These are phyloP conservation scores for Lepisosteus oculatus DNA, from an alignment of 2,113 vertebrate species.

Conservation along the genomic window DNA sequence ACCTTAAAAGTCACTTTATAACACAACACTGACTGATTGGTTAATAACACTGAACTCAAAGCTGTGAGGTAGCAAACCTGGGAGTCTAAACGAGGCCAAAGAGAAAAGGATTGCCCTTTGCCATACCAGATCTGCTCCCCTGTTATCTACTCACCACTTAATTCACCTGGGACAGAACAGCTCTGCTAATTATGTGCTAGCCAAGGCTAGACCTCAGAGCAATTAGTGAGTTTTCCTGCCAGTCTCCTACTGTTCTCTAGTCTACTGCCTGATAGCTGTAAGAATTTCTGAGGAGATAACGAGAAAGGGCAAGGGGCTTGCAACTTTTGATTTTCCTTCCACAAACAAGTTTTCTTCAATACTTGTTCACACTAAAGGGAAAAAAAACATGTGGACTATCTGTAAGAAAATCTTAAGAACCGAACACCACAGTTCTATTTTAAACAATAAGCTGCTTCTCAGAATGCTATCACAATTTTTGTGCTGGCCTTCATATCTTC, in stretches of 20 bases:
- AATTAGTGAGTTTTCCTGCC: constrained; percentile 2
- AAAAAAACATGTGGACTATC: too few relatives aligned
- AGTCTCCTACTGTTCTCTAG: neutral
- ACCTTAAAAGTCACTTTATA: too few relatives aligned
- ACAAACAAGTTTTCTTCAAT: too few relatives aligned
- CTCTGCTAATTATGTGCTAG: neutral
- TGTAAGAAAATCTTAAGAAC: too few relatives aligned
- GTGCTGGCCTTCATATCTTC: too few relatives aligned
- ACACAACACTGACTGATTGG: too few relatives aligned
- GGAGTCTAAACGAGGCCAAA: neutral
- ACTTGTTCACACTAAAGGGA: too few relatives aligned
- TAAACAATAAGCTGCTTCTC: too few relatives aligned
- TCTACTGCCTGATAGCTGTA: neutral
- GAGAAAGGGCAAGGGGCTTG: neutral
- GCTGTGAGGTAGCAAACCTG: too few relatives aligned
- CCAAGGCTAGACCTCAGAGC: neutral
- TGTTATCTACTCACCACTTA: neutral
- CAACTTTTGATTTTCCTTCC: neutral
- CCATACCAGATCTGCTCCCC: neutral
- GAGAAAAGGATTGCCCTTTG: neutral
- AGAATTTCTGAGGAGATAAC: neutral
- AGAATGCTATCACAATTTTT: too few relatives aligned
- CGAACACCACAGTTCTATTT: too few relatives aligned
- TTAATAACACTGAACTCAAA: too few relatives aligned
- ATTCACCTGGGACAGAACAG: neutral